Evolutionary conservation across 1,140 invertebrate species (phyloP).

Genomic region (Rhysida immarginata): DNA sequence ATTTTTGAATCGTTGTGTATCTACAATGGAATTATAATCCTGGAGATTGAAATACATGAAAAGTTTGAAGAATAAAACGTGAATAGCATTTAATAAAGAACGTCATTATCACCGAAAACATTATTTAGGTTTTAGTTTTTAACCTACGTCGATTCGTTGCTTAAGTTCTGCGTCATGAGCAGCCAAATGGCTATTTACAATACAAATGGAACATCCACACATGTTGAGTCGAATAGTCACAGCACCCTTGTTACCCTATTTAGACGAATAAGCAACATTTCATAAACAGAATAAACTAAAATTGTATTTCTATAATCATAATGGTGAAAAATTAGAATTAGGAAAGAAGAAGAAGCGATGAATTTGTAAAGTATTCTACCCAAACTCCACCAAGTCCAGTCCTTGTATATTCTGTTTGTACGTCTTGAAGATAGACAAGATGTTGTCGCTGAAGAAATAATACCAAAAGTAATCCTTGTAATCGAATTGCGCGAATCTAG

Average conservation of each 20-base stretch:
- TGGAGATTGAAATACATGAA: constrained; percentile 14
- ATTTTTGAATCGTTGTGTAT: constrained; percentile 37
- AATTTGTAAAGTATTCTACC: constrained; percentile 34
- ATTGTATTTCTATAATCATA: not conserved
- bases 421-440: constrained; percentile 56
- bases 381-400: constrained; percentile 80
- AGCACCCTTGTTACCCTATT: constrained; percentile 88
- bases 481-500: constrained; percentile 12
- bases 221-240: constrained; percentile 70
- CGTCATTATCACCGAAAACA: too few species aligned
- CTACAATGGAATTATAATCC: constrained; percentile 67
- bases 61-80: not conserved
- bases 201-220: constrained; percentile 68
- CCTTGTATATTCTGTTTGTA: constrained; percentile 67
- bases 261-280: constrained; percentile 17
- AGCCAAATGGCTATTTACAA: constrained; percentile 76
- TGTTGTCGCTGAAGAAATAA: constrained; percentile 61
- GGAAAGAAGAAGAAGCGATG: too few species aligned
- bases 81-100: too few species aligned
- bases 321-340: not conserved
- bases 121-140: not conserved
- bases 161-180: constrained; percentile 66
- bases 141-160: constrained; percentile 47
- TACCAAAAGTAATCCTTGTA: constrained; percentile 43
- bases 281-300: not conserved